Conservation (phyloP, 2,888 invertebrate genomes). For the Sminthurides aquaticus region DNA sequence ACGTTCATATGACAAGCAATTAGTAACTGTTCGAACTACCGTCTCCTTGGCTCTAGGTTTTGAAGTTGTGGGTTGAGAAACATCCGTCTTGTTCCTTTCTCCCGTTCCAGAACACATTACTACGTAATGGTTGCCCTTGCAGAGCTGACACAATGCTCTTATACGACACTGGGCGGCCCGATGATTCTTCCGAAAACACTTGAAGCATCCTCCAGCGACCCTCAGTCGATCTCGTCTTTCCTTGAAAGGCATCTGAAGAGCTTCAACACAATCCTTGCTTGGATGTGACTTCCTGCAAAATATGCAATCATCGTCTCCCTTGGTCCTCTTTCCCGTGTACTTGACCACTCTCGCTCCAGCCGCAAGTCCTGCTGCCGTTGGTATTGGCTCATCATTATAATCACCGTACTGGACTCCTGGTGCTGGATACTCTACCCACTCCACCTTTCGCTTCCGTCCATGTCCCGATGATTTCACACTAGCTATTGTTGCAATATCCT, state of each 20-base stretch:
- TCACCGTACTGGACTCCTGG: too few species aligned
- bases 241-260: background rate
- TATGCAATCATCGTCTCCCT: background rate
- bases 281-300: background rate
- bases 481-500: too few species aligned
- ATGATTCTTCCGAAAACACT: background rate
- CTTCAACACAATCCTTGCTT: background rate
- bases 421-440: background rate
- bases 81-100: too few species aligned
- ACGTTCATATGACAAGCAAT: too few species aligned
- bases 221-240: background rate
- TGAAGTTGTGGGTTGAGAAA: too few species aligned
- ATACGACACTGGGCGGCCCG: background rate
- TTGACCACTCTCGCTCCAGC: background rate
- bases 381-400: background rate
- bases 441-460: constrained; percentile 5
- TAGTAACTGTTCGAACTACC: too few species aligned
- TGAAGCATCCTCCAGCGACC: background rate
- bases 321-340: background rate
- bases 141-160: background rate
- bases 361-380: constrained; percentile 2
- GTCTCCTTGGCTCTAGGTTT: too few species aligned
- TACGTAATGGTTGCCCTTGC: background rate
- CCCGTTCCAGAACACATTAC: background rate
- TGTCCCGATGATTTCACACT: too few species aligned